Conservation (phyloP, 2,888 invertebrate genomes). For the Cosmia pyralina region DNA sequence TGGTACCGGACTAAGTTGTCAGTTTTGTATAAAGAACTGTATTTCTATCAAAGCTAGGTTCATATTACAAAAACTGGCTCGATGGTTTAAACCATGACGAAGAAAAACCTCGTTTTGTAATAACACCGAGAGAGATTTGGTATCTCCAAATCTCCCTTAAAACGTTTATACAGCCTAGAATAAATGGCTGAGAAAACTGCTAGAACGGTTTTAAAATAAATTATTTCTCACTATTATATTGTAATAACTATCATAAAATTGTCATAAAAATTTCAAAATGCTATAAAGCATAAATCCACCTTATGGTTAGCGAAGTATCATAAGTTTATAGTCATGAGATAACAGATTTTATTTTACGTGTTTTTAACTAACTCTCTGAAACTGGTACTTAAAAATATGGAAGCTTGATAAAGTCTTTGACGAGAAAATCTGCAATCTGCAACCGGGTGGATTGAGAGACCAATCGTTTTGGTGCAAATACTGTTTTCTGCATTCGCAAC, state of each 20-base stretch:
- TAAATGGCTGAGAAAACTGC: neutral
- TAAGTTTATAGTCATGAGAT: slow-evolving; percentile 31
- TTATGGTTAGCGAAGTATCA: slow-evolving; percentile 21
- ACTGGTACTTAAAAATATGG: neutral
- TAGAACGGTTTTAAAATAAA: slow-evolving; percentile 1
- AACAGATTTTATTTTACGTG: slow-evolving; percentile 38
- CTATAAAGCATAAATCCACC: slow-evolving; percentile 36
- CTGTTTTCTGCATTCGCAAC: neutral
- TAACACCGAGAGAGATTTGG: no score
- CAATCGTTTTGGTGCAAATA: neutral
- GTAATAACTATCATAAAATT: slow-evolving; percentile 23
- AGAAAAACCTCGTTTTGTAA: no score
- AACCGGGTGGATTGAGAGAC: neutral
- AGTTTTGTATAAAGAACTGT: no score
- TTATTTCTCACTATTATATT: neutral
- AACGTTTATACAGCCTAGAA: neutral
- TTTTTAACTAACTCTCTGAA: slow-evolving; percentile 15
- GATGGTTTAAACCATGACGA: no score
- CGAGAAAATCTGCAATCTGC: neutral
- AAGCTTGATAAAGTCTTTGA: neutral
- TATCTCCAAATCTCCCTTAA: no score
- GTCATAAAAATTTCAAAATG: slow-evolving; percentile 31
- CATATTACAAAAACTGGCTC: no score
- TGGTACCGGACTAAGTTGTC: no score
- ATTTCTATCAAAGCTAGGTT: no score